Percentiles rank a stretch among this genome's conserved stretches.
Evolutionary conservation across 64 coral and sea anemone genomes (phyloP).

Genomic region (Anthopleura sola): DNA sequence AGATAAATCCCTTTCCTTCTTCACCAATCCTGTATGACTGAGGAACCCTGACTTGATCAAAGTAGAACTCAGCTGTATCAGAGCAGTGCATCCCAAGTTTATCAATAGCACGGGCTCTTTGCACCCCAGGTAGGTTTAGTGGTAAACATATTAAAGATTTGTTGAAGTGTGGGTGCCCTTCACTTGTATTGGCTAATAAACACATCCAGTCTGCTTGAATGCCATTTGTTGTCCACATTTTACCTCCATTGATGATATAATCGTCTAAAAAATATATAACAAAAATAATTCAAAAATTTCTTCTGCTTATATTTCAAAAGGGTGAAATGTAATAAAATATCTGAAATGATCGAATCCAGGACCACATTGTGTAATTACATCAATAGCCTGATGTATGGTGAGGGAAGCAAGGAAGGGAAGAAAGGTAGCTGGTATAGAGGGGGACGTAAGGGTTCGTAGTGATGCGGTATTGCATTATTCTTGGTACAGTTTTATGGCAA

Average conservation of each 20-base stretch:
- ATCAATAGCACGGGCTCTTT: constrained; percentile 75
- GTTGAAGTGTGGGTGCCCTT: constrained; percentile 75
- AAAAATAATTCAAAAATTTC: neutral
- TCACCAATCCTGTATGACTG: constrained; percentile 88
- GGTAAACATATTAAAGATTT: constrained; percentile 95
- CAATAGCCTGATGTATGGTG: no score
- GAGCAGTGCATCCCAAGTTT: constrained; percentile 95
- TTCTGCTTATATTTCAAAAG: no score
- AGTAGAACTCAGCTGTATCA: constrained; percentile 95
- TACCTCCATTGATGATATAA: constrained; percentile 97
- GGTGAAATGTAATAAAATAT: no score
- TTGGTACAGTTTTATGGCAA: no score
- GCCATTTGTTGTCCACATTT: constrained; percentile 98
- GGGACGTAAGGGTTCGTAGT: no score
- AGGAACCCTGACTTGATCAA: constrained; percentile 93
- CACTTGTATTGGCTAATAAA: constrained; percentile 89
- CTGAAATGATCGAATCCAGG: no score
- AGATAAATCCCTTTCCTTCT: constrained; percentile 89
- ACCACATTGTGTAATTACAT: no score
- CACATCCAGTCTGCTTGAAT: constrained; percentile 99
- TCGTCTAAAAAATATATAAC: constrained; percentile 49
- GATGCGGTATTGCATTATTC: no score
- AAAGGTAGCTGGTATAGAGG: no score
- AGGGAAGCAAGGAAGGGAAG: no score
- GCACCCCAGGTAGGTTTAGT: constrained; percentile 73